Conservation (phyloP, 2,888 invertebrate genomes). For the Coecobrya sp. region DNA sequence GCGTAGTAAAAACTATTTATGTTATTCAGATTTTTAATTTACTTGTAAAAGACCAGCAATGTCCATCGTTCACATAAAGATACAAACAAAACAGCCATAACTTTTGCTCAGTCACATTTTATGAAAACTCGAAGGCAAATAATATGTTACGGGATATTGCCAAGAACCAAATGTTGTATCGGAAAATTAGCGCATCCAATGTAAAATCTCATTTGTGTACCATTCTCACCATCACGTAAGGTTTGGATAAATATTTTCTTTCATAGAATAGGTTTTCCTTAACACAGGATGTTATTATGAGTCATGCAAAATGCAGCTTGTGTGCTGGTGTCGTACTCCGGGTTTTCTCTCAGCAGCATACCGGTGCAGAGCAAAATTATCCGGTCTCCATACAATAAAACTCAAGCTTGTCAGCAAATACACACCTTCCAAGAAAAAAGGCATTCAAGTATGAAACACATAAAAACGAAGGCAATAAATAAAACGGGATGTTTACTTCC, state of each 20-base stretch:
- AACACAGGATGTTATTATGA: constrained; percentile 63
- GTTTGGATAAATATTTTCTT: not conserved
- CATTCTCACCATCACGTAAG: not conserved
- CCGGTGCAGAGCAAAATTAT: constrained; percentile 46
- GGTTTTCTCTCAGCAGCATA: constrained; percentile 48
- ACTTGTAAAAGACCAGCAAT: too few species aligned
- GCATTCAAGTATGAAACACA: not conserved
- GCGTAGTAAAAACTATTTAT: too few species aligned
- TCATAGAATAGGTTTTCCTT: not conserved
- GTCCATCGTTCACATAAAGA: too few species aligned
- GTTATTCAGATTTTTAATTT: too few species aligned
- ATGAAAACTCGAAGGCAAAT: not conserved
- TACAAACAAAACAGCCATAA: too few species aligned
- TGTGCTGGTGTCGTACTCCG: not conserved
- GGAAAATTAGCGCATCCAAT: not conserved
- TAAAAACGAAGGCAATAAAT: constrained; percentile 64
- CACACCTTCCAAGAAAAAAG: constrained; percentile 48
- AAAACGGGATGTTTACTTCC: constrained; percentile 73
- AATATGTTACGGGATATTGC: constrained; percentile 30
- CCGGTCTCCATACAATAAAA: not conserved
- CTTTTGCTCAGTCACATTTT: not conserved
- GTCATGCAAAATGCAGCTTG: constrained; percentile 32
- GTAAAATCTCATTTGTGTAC: constrained; percentile 5
- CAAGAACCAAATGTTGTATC: not conserved
- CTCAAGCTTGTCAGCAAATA: not conserved